These are phyloP conservation scores for Muntiacus muntjak DNA, from an alignment of 2,113 vertebrate species.

Conservation along the genomic window DNA sequence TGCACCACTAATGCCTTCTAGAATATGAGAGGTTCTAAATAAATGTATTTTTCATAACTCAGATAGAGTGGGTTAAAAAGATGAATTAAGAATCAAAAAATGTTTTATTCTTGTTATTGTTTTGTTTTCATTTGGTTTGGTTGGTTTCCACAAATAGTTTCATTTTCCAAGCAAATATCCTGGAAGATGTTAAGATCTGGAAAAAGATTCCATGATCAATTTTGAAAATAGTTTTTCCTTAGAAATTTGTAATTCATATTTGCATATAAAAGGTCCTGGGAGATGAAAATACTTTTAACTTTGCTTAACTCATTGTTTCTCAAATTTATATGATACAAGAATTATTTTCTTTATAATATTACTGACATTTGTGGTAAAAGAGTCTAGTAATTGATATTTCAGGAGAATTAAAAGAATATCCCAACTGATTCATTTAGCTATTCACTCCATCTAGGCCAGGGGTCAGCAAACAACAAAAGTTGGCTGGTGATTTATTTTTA, in stretches of 20 bases:
- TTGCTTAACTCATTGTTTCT: not conserved
- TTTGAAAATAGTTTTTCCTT: not conserved
- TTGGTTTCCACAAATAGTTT: not conserved
- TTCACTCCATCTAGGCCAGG: not conserved
- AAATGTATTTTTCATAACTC: not conserved
- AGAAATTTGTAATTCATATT: not conserved
- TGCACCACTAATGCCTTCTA: not conserved
- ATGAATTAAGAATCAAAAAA: not conserved
- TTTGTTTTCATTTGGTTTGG: not conserved
- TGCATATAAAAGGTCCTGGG: not conserved
- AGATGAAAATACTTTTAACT: not conserved
- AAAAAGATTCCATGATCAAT: not conserved
- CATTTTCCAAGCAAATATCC: not conserved
- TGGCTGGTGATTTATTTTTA: not conserved
- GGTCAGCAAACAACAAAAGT: not conserved
- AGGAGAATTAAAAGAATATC: not conserved
- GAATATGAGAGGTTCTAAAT: not conserved
- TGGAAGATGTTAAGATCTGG: not conserved
- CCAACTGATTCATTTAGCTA: not conserved
- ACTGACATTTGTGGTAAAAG: not conserved
- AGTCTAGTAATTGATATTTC: not conserved
- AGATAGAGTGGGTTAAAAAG: not conserved
- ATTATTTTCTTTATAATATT: not conserved
- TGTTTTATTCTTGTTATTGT: not conserved
- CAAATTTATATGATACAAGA: not conserved